These are phyloP conservation scores for Calyptomena viridis DNA, from an alignment of 2,113 vertebrate genomes.

Conservation along the genomic window DNA sequence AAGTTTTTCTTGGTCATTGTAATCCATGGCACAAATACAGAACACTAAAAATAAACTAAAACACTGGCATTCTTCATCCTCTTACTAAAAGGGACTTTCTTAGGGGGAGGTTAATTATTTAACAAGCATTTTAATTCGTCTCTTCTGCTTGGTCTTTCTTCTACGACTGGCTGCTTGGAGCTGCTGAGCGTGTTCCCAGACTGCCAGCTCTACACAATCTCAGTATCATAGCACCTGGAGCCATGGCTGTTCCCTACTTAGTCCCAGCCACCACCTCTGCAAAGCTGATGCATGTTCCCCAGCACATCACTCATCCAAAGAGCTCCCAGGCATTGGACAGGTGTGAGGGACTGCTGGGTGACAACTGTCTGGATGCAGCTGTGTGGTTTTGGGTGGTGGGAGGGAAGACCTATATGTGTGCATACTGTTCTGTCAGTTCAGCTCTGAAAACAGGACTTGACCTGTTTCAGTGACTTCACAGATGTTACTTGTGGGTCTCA, in stretches of 20 bases:
- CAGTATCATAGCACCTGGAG: not conserved
- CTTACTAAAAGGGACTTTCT: not conserved
- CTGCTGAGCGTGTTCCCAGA: not conserved
- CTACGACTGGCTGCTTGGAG: not conserved
- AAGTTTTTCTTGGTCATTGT: not conserved
- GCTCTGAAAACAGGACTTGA: not conserved
- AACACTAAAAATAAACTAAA: not conserved
- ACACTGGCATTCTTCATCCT: not conserved
- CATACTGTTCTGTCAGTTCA: accelerated
- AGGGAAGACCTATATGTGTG: not conserved
- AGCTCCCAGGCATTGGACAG: not conserved
- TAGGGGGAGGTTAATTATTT: not conserved
- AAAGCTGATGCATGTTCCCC: not conserved
- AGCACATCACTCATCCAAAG: not conserved
- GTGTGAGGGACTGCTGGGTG: not conserved
- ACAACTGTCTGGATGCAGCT: not conserved
- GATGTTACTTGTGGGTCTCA: not conserved
- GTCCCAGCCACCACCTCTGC: not conserved
- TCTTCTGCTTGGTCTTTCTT: not conserved
- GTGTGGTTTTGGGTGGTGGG: not conserved
- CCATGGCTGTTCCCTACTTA: not conserved
- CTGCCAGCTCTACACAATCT: not conserved
- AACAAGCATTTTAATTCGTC: not conserved
- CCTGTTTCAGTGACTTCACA: not conserved
- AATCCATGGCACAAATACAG: not conserved